phyloP scores from a whole-genome alignment of 1,140 invertebrate genomes.

The Caenorhabditis inopinata region DNA sequence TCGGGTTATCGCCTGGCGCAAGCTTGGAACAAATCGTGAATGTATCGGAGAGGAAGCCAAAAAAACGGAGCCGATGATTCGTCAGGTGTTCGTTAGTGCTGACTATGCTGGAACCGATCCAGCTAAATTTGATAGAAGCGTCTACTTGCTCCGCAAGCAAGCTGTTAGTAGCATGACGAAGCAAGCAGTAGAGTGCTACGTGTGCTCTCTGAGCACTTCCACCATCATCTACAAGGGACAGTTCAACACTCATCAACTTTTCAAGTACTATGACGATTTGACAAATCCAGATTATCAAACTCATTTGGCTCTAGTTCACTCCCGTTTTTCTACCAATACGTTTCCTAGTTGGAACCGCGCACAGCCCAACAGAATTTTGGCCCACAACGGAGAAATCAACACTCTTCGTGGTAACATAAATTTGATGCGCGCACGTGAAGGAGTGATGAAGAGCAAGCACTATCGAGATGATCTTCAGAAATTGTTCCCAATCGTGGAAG shows the following conservation, averaged over 20 bases:
- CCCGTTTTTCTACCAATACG: slow-evolving; percentile 95
- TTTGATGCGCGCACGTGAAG: slow-evolving; percentile 95
- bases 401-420: slow-evolving; percentile 96
- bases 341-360: slow-evolving; percentile 98
- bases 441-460: slow-evolving; percentile 85
- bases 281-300: slow-evolving; percentile 82
- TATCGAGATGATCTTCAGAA: slow-evolving; percentile 81
- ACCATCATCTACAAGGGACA: slow-evolving; percentile 96
- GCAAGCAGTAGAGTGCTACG: slow-evolving; percentile 85
- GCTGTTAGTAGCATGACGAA: slow-evolving; percentile 82
- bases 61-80: slow-evolving; percentile 89
- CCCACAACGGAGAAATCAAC: slow-evolving; percentile 99
- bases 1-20: slow-evolving; percentile 78
- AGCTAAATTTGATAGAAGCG: slow-evolving; percentile 73
- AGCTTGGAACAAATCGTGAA: slow-evolving; percentile 81
- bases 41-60: slow-evolving; percentile 85
- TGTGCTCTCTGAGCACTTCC: slow-evolving; percentile 86
- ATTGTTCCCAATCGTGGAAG: slow-evolving; percentile 95
- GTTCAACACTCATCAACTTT: slow-evolving; percentile 90
- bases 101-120: slow-evolving; percentile 68
- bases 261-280: slow-evolving; percentile 79
- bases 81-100: slow-evolving; percentile 82
- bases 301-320: slow-evolving; percentile 91
- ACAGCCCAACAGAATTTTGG: slow-evolving; percentile 91
- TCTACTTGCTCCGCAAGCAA: slow-evolving; percentile 87